phyloP scores from a whole-genome alignment of 2,888 invertebrate species.

The Bellardia bayeri region DNA sequence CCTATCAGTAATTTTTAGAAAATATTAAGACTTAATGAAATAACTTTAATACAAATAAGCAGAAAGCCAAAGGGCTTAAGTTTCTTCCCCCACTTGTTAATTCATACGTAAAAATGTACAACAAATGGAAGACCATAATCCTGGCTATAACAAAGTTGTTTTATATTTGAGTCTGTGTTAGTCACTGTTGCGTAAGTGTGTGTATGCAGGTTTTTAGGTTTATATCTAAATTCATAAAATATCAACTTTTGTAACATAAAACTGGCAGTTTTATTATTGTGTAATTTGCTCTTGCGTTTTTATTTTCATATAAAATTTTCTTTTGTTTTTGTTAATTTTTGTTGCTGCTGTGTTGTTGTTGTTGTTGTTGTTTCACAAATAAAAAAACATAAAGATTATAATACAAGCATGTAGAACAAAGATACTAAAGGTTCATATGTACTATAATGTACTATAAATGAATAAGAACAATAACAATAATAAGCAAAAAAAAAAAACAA shows the following conservation, averaged over 20 bases:
- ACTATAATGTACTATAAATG: conserved; percentile 12
- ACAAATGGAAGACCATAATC: conserved; percentile 35
- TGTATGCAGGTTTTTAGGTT: not conserved
- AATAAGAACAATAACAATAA: conserved; percentile 38
- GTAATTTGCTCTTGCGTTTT: conserved; percentile 60
- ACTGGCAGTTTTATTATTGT: conserved; percentile 58
- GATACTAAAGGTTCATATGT: conserved; percentile 27
- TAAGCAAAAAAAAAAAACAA: conserved; percentile 13
- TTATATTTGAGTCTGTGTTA: not conserved
- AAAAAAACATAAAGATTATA: conserved; percentile 47
- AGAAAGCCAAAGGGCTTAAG: conserved; percentile 2
- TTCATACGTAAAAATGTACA: not conserved
- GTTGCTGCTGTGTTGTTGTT: not conserved
- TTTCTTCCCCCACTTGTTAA: conserved; percentile 8
- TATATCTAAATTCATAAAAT: conserved; percentile 53
- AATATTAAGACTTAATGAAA: conserved; percentile 28
- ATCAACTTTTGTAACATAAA: conserved; percentile 58
- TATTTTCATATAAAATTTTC: conserved; percentile 2
- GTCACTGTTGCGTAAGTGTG: not conserved
- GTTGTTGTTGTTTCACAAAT: conserved; percentile 14
- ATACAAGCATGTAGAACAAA: conserved; percentile 5
- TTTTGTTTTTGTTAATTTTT: conserved; percentile 49
- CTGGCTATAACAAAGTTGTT: conserved; percentile 42
- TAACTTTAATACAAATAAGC: conserved; percentile 34
- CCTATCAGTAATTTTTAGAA: not conserved